Evolutionary conservation across 2,797 vertebrate genomes (phyloP).

Genomic region (Sebastes miniatus): DNA sequence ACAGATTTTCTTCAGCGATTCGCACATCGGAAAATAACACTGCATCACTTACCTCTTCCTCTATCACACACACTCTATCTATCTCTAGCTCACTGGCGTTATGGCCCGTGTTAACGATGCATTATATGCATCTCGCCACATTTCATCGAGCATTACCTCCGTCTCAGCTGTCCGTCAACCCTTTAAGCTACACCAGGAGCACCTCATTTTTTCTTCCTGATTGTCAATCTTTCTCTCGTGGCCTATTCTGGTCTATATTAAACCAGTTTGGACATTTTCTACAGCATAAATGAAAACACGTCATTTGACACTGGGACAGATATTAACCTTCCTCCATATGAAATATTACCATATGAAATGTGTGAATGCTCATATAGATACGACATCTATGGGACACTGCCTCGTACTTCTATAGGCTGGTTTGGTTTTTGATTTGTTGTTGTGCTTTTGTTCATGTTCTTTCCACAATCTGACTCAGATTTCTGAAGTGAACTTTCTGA

Average conservation of each 20-base stretch:
- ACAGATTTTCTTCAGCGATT: neutral
- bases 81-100: neutral
- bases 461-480: neutral
- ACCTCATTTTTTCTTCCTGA: neutral
- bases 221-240: neutral
- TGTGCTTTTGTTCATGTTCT: neutral
- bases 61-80: neutral
- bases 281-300: neutral
- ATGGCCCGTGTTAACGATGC: constrained; percentile 13
- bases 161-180: constrained; percentile 2
- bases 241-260: neutral
- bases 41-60: neutral
- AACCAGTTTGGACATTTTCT: neutral
- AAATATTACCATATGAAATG: neutral
- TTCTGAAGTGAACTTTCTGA: neutral
- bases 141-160: neutral
- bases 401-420: neutral
- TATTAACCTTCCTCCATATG: neutral
- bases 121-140: constrained; percentile 8
- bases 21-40: neutral
- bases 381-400: neutral
- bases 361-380: neutral
- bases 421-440: neutral
- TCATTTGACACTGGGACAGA: neutral
- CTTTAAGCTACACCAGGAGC: neutral